phyloP scores from a whole-genome alignment of 2,888 invertebrate species.

The Rhopalosiphum nymphaeae region DNA sequence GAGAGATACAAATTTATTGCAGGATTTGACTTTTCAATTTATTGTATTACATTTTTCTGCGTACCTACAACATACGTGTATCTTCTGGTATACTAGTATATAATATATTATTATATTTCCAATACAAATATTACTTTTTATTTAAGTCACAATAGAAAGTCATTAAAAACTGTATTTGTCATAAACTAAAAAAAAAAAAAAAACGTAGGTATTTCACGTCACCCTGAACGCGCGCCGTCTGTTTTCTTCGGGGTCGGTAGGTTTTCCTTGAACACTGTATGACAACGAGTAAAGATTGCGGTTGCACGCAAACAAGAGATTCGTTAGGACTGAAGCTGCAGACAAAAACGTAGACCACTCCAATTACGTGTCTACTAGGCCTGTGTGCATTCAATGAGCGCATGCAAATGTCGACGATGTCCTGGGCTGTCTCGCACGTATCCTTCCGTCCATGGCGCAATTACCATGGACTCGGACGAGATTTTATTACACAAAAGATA shows the following conservation, averaged over 20 bases:
- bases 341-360: constrained; percentile 55
- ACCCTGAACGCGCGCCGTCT: not conserved
- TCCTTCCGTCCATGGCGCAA: not conserved
- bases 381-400: constrained; percentile 28
- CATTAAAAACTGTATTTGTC: not conserved
- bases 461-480: constrained; percentile 49
- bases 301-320: constrained; percentile 59
- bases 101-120: not conserved
- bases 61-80: constrained; percentile 16
- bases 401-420: constrained; percentile 49
- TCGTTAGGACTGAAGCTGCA: constrained; percentile 34
- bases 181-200: not conserved
- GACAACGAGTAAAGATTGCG: constrained; percentile 21
- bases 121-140: not conserved
- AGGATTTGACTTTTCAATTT: constrained; percentile 27
- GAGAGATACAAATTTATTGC: constrained; percentile 27
- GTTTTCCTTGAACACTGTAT: not conserved
- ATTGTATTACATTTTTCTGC: not conserved
- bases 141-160: not conserved
- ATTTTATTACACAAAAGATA: constrained; percentile 59
- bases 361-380: constrained; percentile 52
- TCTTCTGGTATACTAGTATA: not conserved
- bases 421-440: not conserved
- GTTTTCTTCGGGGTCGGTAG: not conserved
- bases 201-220: not conserved